Percentiles rank a stretch among this genome's conserved stretches.
phyloP scores from a whole-genome alignment of 2,888 invertebrate species.

The Craniophora ligustri region DNA sequence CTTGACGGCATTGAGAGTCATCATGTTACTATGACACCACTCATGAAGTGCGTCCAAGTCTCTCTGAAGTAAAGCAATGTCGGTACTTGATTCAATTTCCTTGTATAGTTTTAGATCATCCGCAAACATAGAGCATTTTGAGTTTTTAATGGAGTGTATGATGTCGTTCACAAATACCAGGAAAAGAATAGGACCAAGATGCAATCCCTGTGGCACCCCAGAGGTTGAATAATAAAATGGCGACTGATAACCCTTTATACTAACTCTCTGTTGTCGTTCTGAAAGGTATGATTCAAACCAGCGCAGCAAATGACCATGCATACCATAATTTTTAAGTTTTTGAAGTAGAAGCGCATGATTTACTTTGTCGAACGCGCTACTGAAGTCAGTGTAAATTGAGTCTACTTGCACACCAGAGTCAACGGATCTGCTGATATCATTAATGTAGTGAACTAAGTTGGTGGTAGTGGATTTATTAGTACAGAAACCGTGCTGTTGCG shows the following conservation, averaged over 20 bases:
- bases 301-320: not conserved
- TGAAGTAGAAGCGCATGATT: not conserved
- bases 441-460: not conserved
- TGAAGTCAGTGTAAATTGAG: conserved; percentile 2
- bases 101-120: conserved; percentile 1
- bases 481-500: conserved; percentile 2
- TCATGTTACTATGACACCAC: not conserved
- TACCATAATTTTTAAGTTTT: not conserved
- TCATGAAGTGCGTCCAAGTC: not conserved
- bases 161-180: conserved; percentile 1
- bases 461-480: conserved; percentile 3
- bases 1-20: not conserved
- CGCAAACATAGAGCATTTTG: conserved; percentile 2
- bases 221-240: not conserved
- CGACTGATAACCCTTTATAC: conserved; percentile 2
- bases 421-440: not conserved
- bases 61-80: not conserved
- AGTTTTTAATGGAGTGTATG: conserved; percentile 1
- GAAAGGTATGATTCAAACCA: conserved; percentile 2
- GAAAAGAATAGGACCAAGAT: conserved; percentile 6
- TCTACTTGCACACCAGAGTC: not conserved
- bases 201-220: conserved; percentile 4
- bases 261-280: not conserved
- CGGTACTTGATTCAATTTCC: not conserved
- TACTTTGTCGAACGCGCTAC: conserved; percentile 9